Percentiles rank a stretch among this genome's conserved stretches.
phyloP scores from a whole-genome alignment of 2,888 invertebrate species.

The Eristalis tenax region DNA sequence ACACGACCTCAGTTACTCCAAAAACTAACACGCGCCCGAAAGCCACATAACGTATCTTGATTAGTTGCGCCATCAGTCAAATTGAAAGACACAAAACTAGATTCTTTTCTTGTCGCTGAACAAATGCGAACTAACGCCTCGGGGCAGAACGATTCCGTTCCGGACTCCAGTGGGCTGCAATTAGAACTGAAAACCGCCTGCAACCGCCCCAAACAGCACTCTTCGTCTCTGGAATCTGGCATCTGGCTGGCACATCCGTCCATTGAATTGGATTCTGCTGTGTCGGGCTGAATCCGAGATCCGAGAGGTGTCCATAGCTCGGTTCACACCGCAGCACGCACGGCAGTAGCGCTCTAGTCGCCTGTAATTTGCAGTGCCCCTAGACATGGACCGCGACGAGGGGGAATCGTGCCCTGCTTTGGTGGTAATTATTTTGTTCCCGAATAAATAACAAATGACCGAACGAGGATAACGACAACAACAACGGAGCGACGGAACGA shows the following conservation, averaged over 20 bases:
- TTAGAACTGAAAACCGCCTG: conserved; percentile 60
- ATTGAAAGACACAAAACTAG: conserved; percentile 50
- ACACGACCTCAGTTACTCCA: no score
- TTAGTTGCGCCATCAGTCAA: conserved; percentile 68
- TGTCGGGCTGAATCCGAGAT: conserved; percentile 13
- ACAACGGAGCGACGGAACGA: conserved; percentile 11
- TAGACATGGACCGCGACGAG: conserved; percentile 21
- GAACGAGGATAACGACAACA: conserved; percentile 22
- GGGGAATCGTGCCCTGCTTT: conserved; percentile 39
- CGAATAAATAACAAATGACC: conserved; percentile 64
- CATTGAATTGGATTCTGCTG: background rate
- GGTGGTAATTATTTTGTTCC: conserved; percentile 62
- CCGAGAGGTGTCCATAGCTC: conserved; percentile 55
- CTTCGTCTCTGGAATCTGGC: conserved; percentile 18
- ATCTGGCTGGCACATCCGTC: conserved; percentile 13
- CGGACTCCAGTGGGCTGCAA: conserved; percentile 55
- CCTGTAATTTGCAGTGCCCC: conserved; percentile 56
- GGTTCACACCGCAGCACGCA: conserved; percentile 60
- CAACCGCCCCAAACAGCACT: conserved; percentile 3
- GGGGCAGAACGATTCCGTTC: conserved; percentile 68
- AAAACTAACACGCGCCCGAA: background rate
- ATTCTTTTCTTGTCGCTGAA: conserved; percentile 25
- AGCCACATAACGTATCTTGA: conserved; percentile 41
- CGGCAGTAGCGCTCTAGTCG: conserved; percentile 32
- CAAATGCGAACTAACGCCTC: conserved; percentile 54